Conservation (phyloP, 2,113 vertebrate species). For the Brienomyrus longianalis region DNA sequence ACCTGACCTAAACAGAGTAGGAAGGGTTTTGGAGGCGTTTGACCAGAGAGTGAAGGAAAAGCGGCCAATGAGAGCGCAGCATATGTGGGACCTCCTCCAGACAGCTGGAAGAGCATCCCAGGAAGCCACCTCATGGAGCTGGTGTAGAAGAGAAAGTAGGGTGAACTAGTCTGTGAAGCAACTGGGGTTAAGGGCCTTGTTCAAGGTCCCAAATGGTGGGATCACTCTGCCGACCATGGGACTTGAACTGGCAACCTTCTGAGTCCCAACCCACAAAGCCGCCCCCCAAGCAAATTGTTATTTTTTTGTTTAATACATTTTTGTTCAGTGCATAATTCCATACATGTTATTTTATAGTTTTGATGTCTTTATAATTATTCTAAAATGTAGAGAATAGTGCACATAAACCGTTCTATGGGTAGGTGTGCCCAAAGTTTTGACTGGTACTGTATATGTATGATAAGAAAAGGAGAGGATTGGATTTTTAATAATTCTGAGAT, state of each 20-base stretch:
- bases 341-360: neutral
- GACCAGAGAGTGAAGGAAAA: neutral
- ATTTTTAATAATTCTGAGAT: neutral
- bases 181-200: neutral
- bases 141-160: neutral
- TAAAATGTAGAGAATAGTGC: neutral
- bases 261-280: neutral
- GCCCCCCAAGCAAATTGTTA: no score
- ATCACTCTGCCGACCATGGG: no score
- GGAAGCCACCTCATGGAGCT: neutral
- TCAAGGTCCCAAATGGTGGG: neutral
- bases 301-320: neutral
- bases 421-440: neutral
- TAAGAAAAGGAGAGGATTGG: neutral
- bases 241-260: neutral
- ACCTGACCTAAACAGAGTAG: neutral
- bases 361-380: neutral
- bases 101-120: neutral
- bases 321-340: neutral
- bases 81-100: neutral
- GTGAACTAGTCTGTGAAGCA: neutral
- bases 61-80: neutral
- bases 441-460: neutral
- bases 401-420: neutral
- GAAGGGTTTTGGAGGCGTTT: neutral